Conservation (phyloP, 1,140 invertebrate species). For the Zaprionus camerounensis region DNA sequence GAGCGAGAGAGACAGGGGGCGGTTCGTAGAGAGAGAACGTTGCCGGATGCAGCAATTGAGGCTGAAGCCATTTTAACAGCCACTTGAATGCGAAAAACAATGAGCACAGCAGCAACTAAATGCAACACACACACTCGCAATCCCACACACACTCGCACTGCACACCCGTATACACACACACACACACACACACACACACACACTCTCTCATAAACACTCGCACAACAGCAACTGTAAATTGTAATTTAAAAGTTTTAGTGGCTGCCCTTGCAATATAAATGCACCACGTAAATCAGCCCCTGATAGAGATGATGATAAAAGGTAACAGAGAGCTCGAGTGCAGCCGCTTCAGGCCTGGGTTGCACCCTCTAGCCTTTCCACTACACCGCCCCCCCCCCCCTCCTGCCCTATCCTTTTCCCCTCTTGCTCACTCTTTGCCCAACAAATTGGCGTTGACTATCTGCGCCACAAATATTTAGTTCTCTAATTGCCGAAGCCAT, state of each 20-base stretch:
- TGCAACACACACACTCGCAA: constrained; percentile 11
- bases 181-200: constrained; percentile 13
- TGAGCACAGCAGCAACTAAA: constrained; percentile 44
- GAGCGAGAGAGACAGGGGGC: no score
- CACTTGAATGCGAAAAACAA: constrained; percentile 71
- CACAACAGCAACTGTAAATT: constrained; percentile 63
- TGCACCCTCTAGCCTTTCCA: not conserved
- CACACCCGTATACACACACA: not conserved
- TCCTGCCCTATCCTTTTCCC: not conserved
- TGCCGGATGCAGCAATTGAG: constrained; percentile 73
- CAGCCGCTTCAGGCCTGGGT: constrained; percentile 1
- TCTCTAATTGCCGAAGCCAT: constrained; percentile 50
- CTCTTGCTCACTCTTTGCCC: constrained; percentile 12
- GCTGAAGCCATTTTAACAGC: constrained; percentile 80
- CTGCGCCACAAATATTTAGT: constrained; percentile 53
- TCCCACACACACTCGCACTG: constrained; percentile 5
- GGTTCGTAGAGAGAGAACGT: not conserved
- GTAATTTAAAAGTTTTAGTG: constrained; percentile 77
- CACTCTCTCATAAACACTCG: not conserved
- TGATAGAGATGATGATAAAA: constrained; percentile 46
- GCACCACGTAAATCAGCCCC: constrained; percentile 48
- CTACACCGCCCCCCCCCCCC: not conserved
- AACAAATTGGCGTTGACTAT: constrained; percentile 52
- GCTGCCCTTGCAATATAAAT: constrained; percentile 58
- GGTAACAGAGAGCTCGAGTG: constrained; percentile 25